Evolutionary conservation across 2,113 vertebrate genomes (phyloP).

Genomic region (Austrofundulus limnaeus): DNA sequence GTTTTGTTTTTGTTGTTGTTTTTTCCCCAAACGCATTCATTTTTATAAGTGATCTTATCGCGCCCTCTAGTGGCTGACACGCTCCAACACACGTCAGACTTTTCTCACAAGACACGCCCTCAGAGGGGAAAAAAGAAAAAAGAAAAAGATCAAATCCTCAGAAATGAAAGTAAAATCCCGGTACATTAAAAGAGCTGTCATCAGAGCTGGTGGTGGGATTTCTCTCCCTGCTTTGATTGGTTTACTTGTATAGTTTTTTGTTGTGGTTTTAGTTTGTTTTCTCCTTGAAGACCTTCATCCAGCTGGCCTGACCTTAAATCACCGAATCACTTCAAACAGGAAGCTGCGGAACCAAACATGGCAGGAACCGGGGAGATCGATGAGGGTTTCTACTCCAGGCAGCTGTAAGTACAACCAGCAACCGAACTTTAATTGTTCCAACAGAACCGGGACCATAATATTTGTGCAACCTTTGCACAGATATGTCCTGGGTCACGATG

Average conservation of each 20-base stretch:
- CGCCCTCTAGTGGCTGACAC: constrained; percentile 43
- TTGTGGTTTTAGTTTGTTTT: neutral
- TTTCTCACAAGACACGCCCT: neutral
- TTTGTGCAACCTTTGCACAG: constrained; percentile 56
- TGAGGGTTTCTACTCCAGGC: constrained; percentile 83
- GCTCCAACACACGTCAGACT: accelerated
- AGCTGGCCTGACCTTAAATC: neutral
- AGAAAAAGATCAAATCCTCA: accelerated
- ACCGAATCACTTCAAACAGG: neutral
- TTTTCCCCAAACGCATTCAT: too few species aligned
- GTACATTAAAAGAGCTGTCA: neutral
- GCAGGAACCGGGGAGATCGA: constrained; percentile 58
- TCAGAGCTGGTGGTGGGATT: too few species aligned
- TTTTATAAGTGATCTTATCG: neutral
- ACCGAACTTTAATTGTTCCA: neutral
- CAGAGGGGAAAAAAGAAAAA: too few species aligned
- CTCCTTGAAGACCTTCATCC: neutral
- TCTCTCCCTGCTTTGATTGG: neutral
- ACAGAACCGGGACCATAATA: accelerated
- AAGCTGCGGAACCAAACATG: constrained; percentile 37
- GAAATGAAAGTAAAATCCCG: constrained; percentile 67
- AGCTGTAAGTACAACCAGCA: constrained; percentile 79
- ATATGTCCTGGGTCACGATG: constrained; percentile 83
- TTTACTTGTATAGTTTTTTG: too few species aligned
- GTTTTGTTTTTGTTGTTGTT: too few species aligned